A percentile compares a stretch with the other conserved stretches of the same genome.
These are phyloP conservation scores for Anneissia japonica DNA, from an alignment of 35 echinoderm and acorn worm species.

Conservation along the genomic window DNA sequence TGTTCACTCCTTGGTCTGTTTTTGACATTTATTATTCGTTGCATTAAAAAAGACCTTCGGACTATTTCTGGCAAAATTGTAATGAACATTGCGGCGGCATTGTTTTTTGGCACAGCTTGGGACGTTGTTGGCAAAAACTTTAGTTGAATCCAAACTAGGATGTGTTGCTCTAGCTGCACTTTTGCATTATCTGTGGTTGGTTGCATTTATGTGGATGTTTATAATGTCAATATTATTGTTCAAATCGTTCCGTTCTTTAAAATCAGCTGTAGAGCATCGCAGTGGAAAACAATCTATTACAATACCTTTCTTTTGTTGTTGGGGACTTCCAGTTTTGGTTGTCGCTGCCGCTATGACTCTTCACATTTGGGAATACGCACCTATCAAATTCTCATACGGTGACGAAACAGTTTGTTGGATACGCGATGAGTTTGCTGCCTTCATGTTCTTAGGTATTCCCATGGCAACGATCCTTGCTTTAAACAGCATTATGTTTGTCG, in stretches of 20 bases:
- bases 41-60: neutral
- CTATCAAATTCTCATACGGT: neutral
- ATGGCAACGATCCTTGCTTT: neutral
- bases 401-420: neutral
- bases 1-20: neutral
- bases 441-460: neutral
- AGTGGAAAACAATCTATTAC: neutral
- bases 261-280: neutral
- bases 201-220: neutral
- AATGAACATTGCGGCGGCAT: neutral
- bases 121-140: neutral
- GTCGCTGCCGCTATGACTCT: neutral
- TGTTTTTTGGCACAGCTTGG: neutral
- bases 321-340: neutral
- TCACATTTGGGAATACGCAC: neutral
- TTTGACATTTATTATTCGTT: neutral
- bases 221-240: neutral
- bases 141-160: neutral
- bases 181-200: neutral
- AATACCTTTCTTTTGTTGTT: neutral
- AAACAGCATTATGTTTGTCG: neutral
- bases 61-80: neutral
- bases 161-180: neutral
- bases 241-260: neutral
- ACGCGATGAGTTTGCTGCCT: neutral